phyloP scores from a whole-genome alignment of 2,113 vertebrate genomes.

The Martes martes region DNA sequence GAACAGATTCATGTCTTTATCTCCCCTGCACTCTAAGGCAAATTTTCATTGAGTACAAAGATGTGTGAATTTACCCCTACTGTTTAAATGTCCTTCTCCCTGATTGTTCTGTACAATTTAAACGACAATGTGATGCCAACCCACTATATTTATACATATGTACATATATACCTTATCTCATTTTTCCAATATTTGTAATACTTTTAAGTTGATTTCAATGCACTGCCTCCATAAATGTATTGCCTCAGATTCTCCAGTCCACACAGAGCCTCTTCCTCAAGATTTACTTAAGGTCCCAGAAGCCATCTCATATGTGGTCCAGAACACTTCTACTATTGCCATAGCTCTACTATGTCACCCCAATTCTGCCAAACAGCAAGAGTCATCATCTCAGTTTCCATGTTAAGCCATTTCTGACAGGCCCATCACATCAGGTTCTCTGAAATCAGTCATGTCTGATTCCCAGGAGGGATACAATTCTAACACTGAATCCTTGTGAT shows the following conservation, averaged over 20 bases:
- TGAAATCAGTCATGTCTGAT: neutral
- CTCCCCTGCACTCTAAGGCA: neutral
- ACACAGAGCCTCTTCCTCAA: neutral
- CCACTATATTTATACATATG: neutral
- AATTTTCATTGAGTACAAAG: neutral
- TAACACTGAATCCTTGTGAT: neutral
- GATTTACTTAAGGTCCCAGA: neutral
- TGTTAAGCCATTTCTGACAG: neutral
- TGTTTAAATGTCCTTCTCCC: neutral
- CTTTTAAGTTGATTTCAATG: neutral
- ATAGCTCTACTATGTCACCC: neutral
- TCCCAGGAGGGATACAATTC: neutral
- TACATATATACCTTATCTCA: neutral
- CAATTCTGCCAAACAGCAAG: neutral
- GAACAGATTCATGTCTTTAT: neutral
- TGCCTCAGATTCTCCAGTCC: neutral
- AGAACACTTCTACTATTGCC: neutral
- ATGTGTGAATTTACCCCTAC: neutral
- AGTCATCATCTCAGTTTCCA: neutral
- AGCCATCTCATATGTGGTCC: neutral
- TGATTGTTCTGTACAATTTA: neutral
- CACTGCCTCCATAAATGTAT: neutral
- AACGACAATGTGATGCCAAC: neutral
- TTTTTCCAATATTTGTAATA: neutral
- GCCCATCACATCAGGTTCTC: neutral